These are phyloP conservation scores for Hydrozoanthus gracilis DNA, from an alignment of 92 coral and sea anemone species.

Conservation along the genomic window DNA sequence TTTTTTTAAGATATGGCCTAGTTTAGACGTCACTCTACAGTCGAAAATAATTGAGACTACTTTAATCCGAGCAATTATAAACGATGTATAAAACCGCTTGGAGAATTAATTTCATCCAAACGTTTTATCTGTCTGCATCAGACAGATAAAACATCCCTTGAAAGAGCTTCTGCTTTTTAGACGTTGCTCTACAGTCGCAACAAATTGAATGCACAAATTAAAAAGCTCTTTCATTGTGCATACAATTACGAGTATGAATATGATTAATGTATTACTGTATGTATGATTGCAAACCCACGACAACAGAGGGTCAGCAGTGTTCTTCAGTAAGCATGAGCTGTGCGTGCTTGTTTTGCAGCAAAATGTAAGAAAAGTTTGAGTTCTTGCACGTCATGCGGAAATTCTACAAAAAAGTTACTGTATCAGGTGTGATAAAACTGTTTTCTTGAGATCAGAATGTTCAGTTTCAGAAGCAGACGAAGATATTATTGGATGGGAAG, in stretches of 20 bases:
- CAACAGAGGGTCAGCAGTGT: slow-evolving; percentile 1
- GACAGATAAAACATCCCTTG: slow-evolving; percentile 43
- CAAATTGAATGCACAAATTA: slow-evolving; percentile 21
- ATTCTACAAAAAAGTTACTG: slow-evolving; percentile 33
- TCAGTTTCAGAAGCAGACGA: slow-evolving; percentile 38
- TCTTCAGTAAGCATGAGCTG: not conserved
- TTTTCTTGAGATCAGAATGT: slow-evolving; percentile 30
- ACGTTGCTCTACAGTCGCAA: slow-evolving; percentile 44
- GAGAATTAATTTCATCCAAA: not conserved
- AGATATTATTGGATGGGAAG: slow-evolving; percentile 42
- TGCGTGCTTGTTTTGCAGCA: slow-evolving; percentile 6
- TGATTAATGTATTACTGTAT: no score
- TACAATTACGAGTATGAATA: no score
- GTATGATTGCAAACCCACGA: not conserved
- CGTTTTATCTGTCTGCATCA: slow-evolving; percentile 52
- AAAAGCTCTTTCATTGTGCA: no score
- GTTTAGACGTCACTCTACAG: not conserved
- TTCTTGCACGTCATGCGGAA: slow-evolving; percentile 21
- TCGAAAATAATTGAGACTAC: not conserved
- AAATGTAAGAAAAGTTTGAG: slow-evolving; percentile 24
- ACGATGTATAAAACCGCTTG: not conserved
- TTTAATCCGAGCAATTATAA: not conserved
- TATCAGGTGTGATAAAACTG: slow-evolving; percentile 36
- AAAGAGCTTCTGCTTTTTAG: slow-evolving; percentile 42
- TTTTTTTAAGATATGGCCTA: no score